These are phyloP conservation scores for Hippasteria phrygiana DNA, from an alignment of 53 echinoderm and acorn worm species.

Conservation along the genomic window DNA sequence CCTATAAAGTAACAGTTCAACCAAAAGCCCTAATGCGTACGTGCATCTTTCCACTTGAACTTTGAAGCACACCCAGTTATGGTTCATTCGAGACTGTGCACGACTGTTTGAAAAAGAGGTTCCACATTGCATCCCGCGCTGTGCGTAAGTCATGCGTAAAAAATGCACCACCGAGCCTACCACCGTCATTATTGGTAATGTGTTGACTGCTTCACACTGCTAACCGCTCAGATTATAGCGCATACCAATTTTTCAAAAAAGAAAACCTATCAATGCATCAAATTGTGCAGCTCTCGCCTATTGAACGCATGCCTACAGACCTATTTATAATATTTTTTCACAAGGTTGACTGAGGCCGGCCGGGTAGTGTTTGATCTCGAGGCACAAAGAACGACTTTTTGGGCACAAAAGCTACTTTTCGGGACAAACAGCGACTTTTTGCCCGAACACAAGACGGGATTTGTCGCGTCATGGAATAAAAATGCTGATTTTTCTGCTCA, in stretches of 20 bases:
- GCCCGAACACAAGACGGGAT: background rate
- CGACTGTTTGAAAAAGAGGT: no score
- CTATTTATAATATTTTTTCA: background rate
- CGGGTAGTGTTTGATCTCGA: background rate
- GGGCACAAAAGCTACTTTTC: background rate
- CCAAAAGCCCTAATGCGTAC: no score
- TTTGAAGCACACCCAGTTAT: no score
- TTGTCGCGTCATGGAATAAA: conserved; percentile 1
- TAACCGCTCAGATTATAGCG: background rate
- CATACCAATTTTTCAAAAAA: background rate
- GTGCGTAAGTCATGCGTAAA: background rate
- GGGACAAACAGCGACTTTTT: background rate
- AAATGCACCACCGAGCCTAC: background rate
- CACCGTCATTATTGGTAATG: background rate
- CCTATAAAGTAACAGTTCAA: no score
- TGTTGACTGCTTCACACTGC: background rate
- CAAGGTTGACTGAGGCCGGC: background rate
- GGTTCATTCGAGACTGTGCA: no score
- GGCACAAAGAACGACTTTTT: conserved; percentile 4
- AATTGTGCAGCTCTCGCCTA: background rate
- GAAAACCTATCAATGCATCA: conserved; percentile 24
- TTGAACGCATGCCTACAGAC: background rate
- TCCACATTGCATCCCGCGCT: no score
- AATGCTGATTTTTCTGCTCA: background rate
- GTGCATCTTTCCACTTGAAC: no score